Percentiles rank a stretch among this genome's conserved stretches.
phyloP scores from a whole-genome alignment of 2,113 vertebrate species.

The Procavia capensis region DNA sequence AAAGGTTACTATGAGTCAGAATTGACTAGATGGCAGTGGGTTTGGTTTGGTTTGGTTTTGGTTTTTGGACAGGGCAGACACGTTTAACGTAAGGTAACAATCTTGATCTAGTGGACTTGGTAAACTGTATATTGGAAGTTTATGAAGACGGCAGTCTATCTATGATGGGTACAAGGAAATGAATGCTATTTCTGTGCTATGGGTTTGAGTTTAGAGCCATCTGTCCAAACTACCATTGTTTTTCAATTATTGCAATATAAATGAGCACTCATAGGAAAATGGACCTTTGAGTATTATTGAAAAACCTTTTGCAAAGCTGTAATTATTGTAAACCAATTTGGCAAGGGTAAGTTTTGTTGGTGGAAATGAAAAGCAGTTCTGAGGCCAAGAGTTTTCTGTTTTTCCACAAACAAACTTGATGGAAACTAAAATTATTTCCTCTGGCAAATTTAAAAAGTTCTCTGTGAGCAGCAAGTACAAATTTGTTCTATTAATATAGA shows the following conservation, averaged over 20 bases:
- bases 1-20: no score
- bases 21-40: no score
- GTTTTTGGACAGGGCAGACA: fast-evolving
- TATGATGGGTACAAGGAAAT: constrained; percentile 76
- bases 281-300: constrained; percentile 77
- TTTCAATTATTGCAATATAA: constrained; percentile 80
- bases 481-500: constrained; percentile 41
- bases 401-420: constrained; percentile 72
- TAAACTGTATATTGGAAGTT: background rate
- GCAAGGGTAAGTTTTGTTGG: constrained; percentile 57
- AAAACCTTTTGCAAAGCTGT: constrained; percentile 60
- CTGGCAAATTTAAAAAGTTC: constrained; percentile 57
- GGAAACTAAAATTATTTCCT: constrained; percentile 76
- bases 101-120: background rate
- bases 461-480: background rate
- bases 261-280: constrained; percentile 75
- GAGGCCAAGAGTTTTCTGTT: constrained; percentile 73
- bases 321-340: constrained; percentile 70
- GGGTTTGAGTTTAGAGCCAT: constrained; percentile 71
- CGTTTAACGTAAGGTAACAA: background rate
- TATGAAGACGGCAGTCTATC: constrained; percentile 54
- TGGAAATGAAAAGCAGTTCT: constrained; percentile 73
- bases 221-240: constrained; percentile 76
- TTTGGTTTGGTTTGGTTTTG: no score
- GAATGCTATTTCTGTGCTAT: constrained; percentile 14